Evolutionary conservation across 2,113 vertebrate genomes (phyloP).

Genomic region (Zosterops pallidus): DNA sequence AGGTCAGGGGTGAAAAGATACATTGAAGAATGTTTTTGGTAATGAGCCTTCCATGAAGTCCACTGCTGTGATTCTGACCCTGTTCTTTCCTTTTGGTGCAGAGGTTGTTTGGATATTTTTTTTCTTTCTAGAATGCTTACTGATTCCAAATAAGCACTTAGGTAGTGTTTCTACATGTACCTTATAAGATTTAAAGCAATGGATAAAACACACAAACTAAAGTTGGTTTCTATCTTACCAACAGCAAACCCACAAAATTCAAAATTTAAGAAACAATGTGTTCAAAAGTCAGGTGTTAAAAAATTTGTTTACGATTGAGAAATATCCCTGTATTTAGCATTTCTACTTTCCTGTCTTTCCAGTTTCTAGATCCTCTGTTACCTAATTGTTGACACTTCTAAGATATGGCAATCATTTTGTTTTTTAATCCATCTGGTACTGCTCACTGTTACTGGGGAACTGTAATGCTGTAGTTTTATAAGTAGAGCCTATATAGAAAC

Average conservation of each 20-base stretch:
- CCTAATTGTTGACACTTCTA: neutral
- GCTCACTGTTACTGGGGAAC: neutral
- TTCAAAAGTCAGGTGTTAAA: neutral
- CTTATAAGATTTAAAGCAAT: neutral
- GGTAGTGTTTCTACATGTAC: neutral
- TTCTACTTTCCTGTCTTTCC: neutral
- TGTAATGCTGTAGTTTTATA: neutral
- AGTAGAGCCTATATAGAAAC: neutral
- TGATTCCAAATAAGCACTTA: neutral
- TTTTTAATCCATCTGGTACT: neutral
- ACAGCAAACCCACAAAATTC: neutral
- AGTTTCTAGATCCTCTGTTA: neutral
- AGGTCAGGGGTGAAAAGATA: neutral
- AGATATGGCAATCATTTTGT: neutral
- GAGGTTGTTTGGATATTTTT: neutral
- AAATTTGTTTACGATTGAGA: neutral
- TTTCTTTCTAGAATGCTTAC: neutral
- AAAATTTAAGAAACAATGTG: neutral
- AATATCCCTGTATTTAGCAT: neutral
- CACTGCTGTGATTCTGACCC: neutral
- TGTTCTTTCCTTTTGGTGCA: neutral
- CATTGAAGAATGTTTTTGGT: neutral
- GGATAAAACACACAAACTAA: neutral
- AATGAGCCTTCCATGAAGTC: neutral
- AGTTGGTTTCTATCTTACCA: neutral